phyloP scores from a whole-genome alignment of 2,797 vertebrate species.

The Gymnothorax reevesii region DNA sequence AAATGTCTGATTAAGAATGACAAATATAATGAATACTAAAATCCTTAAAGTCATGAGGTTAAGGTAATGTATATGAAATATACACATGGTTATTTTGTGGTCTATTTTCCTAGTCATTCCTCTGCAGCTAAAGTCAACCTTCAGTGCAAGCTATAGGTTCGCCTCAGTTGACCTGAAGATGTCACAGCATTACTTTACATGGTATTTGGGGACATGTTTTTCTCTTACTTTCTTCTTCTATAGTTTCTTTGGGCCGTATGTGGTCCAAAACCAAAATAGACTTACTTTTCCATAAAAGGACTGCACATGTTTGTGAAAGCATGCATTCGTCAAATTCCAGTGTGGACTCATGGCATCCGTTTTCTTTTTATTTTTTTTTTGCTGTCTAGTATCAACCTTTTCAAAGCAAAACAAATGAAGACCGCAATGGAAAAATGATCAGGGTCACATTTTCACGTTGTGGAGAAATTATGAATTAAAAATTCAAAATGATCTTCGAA shows the following conservation, averaged over 20 bases:
- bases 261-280: neutral
- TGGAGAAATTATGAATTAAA: neutral
- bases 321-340: neutral
- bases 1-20: no score
- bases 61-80: neutral
- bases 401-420: neutral
- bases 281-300: neutral
- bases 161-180: neutral
- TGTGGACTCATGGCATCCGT: neutral
- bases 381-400: neutral
- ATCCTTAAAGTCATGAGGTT: neutral
- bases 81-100: neutral
- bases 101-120: neutral
- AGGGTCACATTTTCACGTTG: neutral
- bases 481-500: no score
- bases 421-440: no score
- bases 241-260: neutral
- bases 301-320: no score
- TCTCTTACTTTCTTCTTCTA: neutral
- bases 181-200: neutral
- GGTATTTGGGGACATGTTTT: slow-evolving; percentile 11
- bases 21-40: no score
- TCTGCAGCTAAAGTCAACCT: neutral
- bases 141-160: neutral
- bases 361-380: neutral